Percentiles rank a stretch among this genome's conserved stretches.
These are phyloP conservation scores for Oreotrochilus melanogaster DNA, from an alignment of 2,113 vertebrate species.

Conservation along the genomic window DNA sequence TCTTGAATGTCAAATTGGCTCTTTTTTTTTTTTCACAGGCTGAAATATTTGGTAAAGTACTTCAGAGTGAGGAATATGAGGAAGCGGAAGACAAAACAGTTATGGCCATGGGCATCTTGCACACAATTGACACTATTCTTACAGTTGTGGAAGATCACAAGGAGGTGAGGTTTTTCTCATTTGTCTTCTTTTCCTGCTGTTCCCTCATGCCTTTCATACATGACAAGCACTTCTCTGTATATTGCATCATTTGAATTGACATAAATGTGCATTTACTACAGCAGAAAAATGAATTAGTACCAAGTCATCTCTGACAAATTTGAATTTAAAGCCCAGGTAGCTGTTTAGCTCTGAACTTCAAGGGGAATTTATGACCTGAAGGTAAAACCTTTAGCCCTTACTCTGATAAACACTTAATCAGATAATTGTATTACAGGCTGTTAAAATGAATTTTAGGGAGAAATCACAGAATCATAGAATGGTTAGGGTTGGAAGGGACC, in stretches of 20 bases:
- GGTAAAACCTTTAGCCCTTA: not conserved
- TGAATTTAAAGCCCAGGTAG: not conserved
- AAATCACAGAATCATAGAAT: not conserved
- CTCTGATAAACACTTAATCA: not conserved
- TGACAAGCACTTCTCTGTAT: not conserved
- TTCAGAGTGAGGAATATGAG: slow-evolving; percentile 96
- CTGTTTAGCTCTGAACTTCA: not conserved
- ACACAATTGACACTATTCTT: slow-evolving; percentile 95
- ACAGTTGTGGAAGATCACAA: slow-evolving; percentile 96
- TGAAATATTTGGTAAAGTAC: slow-evolving; percentile 95
- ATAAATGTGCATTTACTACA: not conserved
- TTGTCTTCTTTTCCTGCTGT: rapidly evolving
- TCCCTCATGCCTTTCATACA: not conserved
- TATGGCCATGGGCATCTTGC: slow-evolving; percentile 95
- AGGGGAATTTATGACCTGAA: not conserved
- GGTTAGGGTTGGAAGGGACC: no score
- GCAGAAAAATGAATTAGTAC: not conserved
- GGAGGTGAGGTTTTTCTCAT: slow-evolving; percentile 81
- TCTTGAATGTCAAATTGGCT: not conserved
- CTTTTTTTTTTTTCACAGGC: slow-evolving; percentile 76
- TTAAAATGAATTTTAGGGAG: not conserved
- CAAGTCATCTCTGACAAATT: not conserved
- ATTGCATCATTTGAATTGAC: not conserved
- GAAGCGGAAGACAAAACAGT: slow-evolving; percentile 96
- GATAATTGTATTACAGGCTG: not conserved